A percentile compares a stretch with the other conserved stretches of the same genome.
These are phyloP conservation scores for Pseudoips prasinana DNA, from an alignment of 2,888 invertebrate genomes.

Conservation along the genomic window DNA sequence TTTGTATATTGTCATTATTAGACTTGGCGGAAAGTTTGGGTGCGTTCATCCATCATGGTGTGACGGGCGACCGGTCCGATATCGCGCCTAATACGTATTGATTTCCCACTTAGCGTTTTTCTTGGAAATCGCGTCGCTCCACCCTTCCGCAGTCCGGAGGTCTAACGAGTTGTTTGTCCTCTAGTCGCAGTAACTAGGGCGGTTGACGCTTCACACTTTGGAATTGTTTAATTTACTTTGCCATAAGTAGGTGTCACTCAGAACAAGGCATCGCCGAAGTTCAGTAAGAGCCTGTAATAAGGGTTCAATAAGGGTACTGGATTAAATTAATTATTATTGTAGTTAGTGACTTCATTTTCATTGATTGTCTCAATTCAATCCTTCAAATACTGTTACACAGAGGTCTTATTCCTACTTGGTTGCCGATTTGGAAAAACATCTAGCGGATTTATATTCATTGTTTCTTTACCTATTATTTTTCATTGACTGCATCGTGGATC, in stretches of 20 bases:
- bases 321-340: too few species aligned
- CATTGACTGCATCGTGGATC: too few species aligned
- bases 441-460: too few species aligned
- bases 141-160: constrained; percentile 73
- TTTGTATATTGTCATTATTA: constrained; percentile 82
- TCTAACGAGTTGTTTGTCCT: constrained; percentile 81
- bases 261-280: too few species aligned
- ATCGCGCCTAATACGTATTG: constrained; percentile 82
- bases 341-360: too few species aligned
- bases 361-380: too few species aligned
- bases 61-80: constrained; percentile 77
- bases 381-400: too few species aligned
- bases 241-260: constrained; percentile 16
- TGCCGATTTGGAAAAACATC: too few species aligned
- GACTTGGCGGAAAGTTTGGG: constrained; percentile 75
- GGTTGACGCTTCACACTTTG: constrained; percentile 43
- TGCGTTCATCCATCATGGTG: constrained; percentile 78
- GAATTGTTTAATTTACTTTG: constrained; percentile 22
- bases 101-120: constrained; percentile 82
- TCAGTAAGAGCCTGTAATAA: too few species aligned
- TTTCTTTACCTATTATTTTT: too few species aligned
- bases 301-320: too few species aligned
- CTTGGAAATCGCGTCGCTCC: constrained; percentile 76
- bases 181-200: constrained; percentile 62
- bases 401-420: too few species aligned